phyloP scores from a whole-genome alignment of 2,888 invertebrate genomes.

The Rugalucina vietnamica region DNA sequence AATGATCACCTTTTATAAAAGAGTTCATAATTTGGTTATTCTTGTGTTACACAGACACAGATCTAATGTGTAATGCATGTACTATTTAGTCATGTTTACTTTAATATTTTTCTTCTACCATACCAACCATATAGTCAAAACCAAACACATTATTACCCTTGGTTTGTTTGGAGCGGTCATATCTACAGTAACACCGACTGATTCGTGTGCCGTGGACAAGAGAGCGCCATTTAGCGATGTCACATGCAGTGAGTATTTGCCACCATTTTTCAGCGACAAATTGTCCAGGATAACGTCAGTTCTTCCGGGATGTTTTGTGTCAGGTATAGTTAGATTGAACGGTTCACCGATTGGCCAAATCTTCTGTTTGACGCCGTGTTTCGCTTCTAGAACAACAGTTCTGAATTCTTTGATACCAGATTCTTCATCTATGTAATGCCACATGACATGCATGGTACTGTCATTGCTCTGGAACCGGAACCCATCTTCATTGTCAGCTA shows the following conservation, averaged over 20 bases:
- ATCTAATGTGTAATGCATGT: too few relatives aligned
- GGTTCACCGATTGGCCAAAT: conserved; percentile 57
- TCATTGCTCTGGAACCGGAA: conserved; percentile 53
- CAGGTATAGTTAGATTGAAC: conserved; percentile 40
- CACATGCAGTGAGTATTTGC: conserved; percentile 65
- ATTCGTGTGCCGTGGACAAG: conserved; percentile 66
- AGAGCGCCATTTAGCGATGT: conserved; percentile 68
- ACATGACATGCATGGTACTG: conserved; percentile 47
- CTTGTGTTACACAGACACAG: too few relatives aligned
- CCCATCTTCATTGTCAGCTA: conserved; percentile 46
- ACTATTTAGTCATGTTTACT: too few relatives aligned
- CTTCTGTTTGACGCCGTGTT: conserved; percentile 60
- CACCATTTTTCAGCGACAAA: conserved; percentile 60
- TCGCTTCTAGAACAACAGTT: conserved; percentile 55
- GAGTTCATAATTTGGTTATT: too few relatives aligned
- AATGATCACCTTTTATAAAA: too few relatives aligned
- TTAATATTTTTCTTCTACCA: too few relatives aligned
- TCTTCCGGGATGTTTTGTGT: background rate
- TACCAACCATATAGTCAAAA: too few relatives aligned
- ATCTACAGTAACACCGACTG: conserved; percentile 69
- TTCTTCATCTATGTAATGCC: conserved; percentile 67
- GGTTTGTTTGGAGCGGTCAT: conserved; percentile 64
- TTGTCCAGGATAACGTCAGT: conserved; percentile 25
- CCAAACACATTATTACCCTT: conserved; percentile 60
- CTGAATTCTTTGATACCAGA: conserved; percentile 68